Percentiles rank a stretch among this genome's conserved stretches.
These are phyloP conservation scores for Synergus umbraculus DNA, from an alignment of 2,888 invertebrate species.

Conservation along the genomic window DNA sequence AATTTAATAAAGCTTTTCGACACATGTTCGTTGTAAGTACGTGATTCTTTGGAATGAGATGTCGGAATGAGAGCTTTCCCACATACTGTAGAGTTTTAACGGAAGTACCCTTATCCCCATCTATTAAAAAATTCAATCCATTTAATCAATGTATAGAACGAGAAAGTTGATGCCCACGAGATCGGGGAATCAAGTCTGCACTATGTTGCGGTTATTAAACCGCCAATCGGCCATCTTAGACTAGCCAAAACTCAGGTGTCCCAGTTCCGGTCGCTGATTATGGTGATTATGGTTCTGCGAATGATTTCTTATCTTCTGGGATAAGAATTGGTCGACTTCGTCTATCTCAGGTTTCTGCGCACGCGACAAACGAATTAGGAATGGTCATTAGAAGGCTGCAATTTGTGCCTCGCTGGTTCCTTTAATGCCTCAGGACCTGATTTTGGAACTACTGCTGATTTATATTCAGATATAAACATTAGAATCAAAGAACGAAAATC, in stretches of 20 bases:
- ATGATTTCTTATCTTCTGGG: constrained; percentile 26
- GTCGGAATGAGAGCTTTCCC: neutral
- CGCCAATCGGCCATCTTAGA: constrained; percentile 16
- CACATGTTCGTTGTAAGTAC: neutral
- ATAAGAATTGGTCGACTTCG: constrained; percentile 15
- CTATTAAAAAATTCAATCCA: constrained; percentile 22
- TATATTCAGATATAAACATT: neutral
- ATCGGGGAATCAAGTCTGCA: constrained; percentile 1
- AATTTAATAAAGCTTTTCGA: neutral
- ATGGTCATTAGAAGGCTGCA: constrained; percentile 21
- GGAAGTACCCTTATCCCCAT: neutral
- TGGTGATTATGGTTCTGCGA: constrained; percentile 30
- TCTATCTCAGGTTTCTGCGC: neutral
- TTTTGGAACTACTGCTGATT: neutral
- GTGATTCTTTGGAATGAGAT: constrained; percentile 1
- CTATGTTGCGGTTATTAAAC: constrained; percentile 24
- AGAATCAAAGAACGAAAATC: neutral
- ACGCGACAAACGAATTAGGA: constrained; percentile 39
- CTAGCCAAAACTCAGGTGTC: neutral
- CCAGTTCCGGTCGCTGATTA: constrained; percentile 32
- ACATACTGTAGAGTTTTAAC: neutral
- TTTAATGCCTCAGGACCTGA: neutral
- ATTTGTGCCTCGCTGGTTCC: neutral
- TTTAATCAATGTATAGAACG: neutral
- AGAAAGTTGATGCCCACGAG: constrained; percentile 18